These are phyloP conservation scores for Drosophila imparisetae DNA, from an alignment of 2,888 invertebrate species.

Conservation along the genomic window DNA sequence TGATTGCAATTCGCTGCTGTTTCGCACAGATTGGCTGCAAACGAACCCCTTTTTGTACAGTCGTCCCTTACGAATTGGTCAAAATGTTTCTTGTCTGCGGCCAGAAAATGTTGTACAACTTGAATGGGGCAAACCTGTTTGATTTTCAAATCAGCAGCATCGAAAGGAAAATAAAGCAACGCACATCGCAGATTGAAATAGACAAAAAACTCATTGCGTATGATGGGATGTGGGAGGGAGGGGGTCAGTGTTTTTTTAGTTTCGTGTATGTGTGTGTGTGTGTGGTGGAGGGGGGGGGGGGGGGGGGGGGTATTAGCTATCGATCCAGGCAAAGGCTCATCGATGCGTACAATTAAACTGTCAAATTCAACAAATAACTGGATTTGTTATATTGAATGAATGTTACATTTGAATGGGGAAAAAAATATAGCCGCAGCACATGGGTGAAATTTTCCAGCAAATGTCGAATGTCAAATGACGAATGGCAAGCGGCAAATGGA, in stretches of 20 bases:
- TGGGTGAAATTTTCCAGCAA: constrained; percentile 18
- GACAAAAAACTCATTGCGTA: constrained; percentile 58
- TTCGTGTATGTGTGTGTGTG: background rate
- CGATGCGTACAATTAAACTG: constrained; percentile 83
- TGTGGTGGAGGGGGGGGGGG: rapidly evolving
- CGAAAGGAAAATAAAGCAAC: constrained; percentile 38
- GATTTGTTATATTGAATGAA: constrained; percentile 66
- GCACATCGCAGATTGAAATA: constrained; percentile 62
- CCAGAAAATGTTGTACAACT: constrained; percentile 51
- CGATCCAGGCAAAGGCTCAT: constrained; percentile 64
- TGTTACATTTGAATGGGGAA: constrained; percentile 4
- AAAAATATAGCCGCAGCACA: constrained; percentile 23
- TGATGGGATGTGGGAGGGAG: background rate
- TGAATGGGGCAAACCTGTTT: constrained; percentile 67
- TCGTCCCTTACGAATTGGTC: constrained; percentile 2
- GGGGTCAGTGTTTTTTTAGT: background rate
- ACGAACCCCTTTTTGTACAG: background rate
- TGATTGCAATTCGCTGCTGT: constrained; percentile 37
- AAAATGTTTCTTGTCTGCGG: constrained; percentile 30
- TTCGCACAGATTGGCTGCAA: constrained; percentile 11
- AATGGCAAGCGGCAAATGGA: constrained; percentile 6
- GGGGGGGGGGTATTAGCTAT: background rate
- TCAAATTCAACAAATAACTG: constrained; percentile 82
- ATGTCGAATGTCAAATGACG: constrained; percentile 12
- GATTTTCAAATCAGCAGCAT: constrained; percentile 69